Evolutionary conservation across 2,113 vertebrate species (phyloP), one percentile per base, ranked within the genome.

Genomic region (Brienomyrus longianalis): DNA sequence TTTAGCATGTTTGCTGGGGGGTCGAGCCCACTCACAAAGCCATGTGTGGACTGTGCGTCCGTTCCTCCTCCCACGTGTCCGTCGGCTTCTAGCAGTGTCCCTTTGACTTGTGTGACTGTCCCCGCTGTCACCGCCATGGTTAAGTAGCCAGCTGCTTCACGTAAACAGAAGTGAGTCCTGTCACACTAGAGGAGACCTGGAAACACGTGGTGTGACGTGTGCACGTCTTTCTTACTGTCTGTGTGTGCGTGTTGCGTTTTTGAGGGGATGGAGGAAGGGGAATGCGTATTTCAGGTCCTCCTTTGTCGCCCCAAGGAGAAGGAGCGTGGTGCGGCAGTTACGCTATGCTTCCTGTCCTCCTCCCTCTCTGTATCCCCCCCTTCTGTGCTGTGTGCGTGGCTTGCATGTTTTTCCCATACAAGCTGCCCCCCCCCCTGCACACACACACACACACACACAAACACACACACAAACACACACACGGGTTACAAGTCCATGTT

Each of bases 51-150:
- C 27, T 56, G 10, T 45, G 21, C 39, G 0, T n/a, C n/a, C 5
- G 48, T 45, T 51, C 88, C 50, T 19, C 7, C 23, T 52, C 21
- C 47, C 43, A 17, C 35, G 17, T 88, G 59, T 50, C 13, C 13
- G 17, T 19, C 45, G 2, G 9, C 19, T 8, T 84, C 51, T 35
- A 35, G n/a, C 11, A 31, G 1, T 86, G 88, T 89, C 89, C 94
- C 92, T 94, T 95, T 95, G 94, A 95, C 95, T 93, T 92, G 95
- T 94, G 93, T 91, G 86, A 91, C 89, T 56, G 10, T 88, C 35
- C 52, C 8, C 54, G 43, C 39, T 56, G 31, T 47, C 48, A 54
- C 31, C 39, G 86, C n/a, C 70, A 9, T 88, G n/a, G 43, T 50
- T 45, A 35, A 59, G n/a, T 39, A 10, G 51, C 45, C 17, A 48